These are phyloP conservation scores for Sinohyriopsis cumingii DNA, from an alignment of 2,888 invertebrate species.

Conservation along the genomic window DNA sequence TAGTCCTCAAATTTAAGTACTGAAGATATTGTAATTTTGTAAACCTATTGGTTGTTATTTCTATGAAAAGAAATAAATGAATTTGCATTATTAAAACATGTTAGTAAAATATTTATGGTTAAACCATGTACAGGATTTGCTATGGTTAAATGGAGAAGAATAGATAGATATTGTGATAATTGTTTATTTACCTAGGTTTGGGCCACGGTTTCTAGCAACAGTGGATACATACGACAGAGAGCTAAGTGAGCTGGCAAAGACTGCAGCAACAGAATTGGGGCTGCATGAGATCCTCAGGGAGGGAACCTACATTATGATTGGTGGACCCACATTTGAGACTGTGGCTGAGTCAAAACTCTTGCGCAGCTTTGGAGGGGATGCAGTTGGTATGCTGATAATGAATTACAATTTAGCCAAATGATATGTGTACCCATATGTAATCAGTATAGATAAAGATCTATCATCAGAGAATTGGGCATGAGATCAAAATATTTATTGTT, in stretches of 20 bases:
- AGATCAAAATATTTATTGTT: too few species aligned
- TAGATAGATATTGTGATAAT: too few species aligned
- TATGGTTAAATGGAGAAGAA: too few species aligned
- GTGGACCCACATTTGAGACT: conserved; percentile 95
- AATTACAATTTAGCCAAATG: background rate
- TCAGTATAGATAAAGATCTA: too few species aligned
- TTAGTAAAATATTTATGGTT: too few species aligned
- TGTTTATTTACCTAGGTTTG: conserved; percentile 79
- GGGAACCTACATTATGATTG: conserved; percentile 95
- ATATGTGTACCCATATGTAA: background rate
- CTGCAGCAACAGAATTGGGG: conserved; percentile 82
- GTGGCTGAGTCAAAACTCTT: conserved; percentile 93
- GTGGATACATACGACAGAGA: conserved; percentile 87
- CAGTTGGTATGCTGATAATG: conserved; percentile 66
- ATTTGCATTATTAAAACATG: too few species aligned
- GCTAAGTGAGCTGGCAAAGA: conserved; percentile 81
- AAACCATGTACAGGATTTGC: too few species aligned
- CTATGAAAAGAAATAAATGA: too few species aligned
- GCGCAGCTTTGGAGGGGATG: conserved; percentile 78
- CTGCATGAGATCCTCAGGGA: conserved; percentile 82
- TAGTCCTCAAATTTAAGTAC: too few species aligned
- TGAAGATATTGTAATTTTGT: too few species aligned
- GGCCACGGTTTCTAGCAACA: conserved; percentile 94
- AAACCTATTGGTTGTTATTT: too few species aligned
- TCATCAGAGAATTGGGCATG: too few species aligned